These are phyloP conservation scores for Erebia ligea DNA, from an alignment of 2,888 invertebrate species.

Conservation along the genomic window DNA sequence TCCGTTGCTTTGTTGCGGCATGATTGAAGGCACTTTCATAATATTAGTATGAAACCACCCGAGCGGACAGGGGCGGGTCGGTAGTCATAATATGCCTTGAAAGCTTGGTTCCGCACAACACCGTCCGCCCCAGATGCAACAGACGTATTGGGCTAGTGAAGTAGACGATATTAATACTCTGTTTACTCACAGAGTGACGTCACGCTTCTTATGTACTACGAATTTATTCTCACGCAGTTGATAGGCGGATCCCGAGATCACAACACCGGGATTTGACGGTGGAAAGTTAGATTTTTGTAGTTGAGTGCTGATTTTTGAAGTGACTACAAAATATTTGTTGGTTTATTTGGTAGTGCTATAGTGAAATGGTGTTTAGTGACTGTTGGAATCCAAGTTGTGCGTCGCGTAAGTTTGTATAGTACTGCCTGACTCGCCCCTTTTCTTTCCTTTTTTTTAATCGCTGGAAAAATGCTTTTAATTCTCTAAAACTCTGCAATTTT, in stretches of 20 bases:
- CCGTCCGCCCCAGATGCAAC: conserved; percentile 37
- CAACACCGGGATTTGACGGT: not conserved
- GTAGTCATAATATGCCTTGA: not conserved
- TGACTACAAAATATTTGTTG: conserved; percentile 20
- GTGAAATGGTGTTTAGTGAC: conserved; percentile 70
- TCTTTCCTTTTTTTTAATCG: too few species aligned
- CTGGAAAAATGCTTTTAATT: too few species aligned
- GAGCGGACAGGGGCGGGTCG: too few species aligned
- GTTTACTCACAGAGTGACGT: conserved; percentile 51
- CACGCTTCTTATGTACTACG: conserved; percentile 26
- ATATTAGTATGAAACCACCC: too few species aligned
- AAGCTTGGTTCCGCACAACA: conserved; percentile 27
- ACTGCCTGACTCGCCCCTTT: too few species aligned
- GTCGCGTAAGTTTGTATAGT: conserved; percentile 50
- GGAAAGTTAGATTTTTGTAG: not conserved
- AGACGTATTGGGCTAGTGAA: conserved; percentile 50
- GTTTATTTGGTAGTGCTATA: conserved; percentile 10
- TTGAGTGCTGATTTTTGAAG: not conserved
- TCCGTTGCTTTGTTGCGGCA: too few species aligned
- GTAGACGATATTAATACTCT: conserved; percentile 69
- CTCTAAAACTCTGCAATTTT: too few species aligned
- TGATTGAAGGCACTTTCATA: too few species aligned
- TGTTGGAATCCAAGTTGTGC: conserved; percentile 65
- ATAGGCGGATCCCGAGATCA: conserved; percentile 21
- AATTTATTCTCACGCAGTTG: conserved; percentile 28